Evolutionary conservation across 2,797 vertebrate genomes (phyloP).

Genomic region (Melanogrammus aeglefinus): DNA sequence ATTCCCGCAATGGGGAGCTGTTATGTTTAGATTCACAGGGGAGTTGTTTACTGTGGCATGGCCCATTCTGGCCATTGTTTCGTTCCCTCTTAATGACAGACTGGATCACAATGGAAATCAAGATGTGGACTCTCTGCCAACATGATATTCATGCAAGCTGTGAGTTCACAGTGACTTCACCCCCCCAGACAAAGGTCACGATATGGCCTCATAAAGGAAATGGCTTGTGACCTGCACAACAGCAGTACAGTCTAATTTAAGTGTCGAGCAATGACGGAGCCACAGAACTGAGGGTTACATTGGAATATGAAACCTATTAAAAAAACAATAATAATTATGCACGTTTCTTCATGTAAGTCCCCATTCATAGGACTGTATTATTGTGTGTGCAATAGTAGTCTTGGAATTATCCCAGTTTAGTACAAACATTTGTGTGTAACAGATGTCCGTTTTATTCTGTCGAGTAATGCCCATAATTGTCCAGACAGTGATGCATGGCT

Average conservation of each 20-base stretch:
- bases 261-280: background rate
- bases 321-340: too few relatives aligned
- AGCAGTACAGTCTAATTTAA: background rate
- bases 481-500: slow-evolving; percentile 23
- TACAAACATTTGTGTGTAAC: background rate
- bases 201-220: slow-evolving; percentile 15
- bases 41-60: slow-evolving; percentile 71
- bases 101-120: slow-evolving; percentile 67
- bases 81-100: slow-evolving; percentile 68
- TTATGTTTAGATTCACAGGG: slow-evolving; percentile 70
- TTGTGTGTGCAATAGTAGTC: background rate
- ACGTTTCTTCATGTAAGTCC: background rate
- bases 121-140: slow-evolving; percentile 59
- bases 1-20: slow-evolving; percentile 58
- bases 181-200: slow-evolving; percentile 33
- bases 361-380: background rate
- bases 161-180: slow-evolving; percentile 49
- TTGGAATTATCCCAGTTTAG: background rate
- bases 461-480: slow-evolving; percentile 51
- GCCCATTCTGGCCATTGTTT: slow-evolving; percentile 72
- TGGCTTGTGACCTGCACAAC: background rate
- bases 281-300: too few relatives aligned
- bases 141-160: slow-evolving; percentile 49
- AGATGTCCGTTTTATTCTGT: background rate
- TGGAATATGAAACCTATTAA: too few relatives aligned